Evolutionary conservation across 2,113 vertebrate genomes (phyloP), one percentile per base, ranked within the genome.

Genomic region (Oostethus manadensis): DNA sequence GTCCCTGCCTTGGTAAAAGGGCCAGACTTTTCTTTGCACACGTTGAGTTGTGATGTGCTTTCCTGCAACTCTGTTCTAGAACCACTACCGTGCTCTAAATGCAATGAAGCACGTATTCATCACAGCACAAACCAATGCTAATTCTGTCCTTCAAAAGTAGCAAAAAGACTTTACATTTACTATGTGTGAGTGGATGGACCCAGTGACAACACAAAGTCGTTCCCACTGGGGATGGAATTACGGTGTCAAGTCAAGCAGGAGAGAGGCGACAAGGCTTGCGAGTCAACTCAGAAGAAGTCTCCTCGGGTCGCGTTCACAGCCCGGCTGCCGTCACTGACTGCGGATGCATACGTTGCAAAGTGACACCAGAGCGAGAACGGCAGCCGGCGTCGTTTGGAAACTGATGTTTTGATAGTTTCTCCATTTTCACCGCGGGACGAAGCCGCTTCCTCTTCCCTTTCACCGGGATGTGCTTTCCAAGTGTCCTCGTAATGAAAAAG

Each of bases 301-400:
- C 40, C 11, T 14, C 10, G 49, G 42, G 62, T 50, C 29, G 10
- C 46, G 49, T 56, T 57, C 50, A 50, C 70, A 33, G 57, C 4
- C 48, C 1, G 4, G 21, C 56, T 56, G 58, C 49, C 67, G 40
- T 63, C 66, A 53, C 7, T 58, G 60, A 55, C 33, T 43, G 72
- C 73, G 66, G 75, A 78, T 72, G 60, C 54, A 66, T 58, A 73
- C 59, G 42, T 42, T 20, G 73, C 59, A 47, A 73, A 70, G 56
- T 51, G 66, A 64, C 59, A 64, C 33, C 58, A 42, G 48, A 20
- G 58, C 64, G 61, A 64, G 64, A 75, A 67, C 62, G 63, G 60
- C 66, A 70, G 67, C 68, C 51, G 51, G 51, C 57, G 10, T 26
- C 42, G 21, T 60, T 47, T 61, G 49, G 3, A 73, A 77, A 61